Percentiles rank a stretch among this genome's conserved stretches.
Evolutionary conservation across 2,888 invertebrate genomes (phyloP).

Genomic region (Lasioglossum zephyrum): DNA sequence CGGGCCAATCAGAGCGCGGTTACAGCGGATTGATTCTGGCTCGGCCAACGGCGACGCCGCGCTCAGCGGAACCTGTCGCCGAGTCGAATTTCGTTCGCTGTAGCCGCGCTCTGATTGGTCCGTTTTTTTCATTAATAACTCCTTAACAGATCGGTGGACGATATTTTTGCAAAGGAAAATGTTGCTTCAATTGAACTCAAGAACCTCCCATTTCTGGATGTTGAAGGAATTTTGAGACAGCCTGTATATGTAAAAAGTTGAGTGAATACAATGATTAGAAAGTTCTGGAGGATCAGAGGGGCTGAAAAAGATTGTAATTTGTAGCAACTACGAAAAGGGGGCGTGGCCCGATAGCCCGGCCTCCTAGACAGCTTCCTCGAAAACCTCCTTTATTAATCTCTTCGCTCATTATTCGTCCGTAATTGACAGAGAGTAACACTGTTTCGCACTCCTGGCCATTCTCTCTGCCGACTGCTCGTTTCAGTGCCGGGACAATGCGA

Average conservation of each 20-base stretch:
- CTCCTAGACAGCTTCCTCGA: neutral
- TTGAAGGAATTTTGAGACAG: too few relatives aligned
- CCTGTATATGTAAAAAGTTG: neutral
- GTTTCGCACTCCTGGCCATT: conserved; percentile 30
- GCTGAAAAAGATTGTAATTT: neutral
- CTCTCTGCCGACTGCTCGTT: conserved; percentile 10
- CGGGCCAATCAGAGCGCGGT: too few relatives aligned
- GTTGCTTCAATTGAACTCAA: too few relatives aligned
- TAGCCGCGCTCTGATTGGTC: too few relatives aligned
- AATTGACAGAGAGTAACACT: conserved; percentile 34
- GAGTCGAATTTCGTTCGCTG: too few relatives aligned
- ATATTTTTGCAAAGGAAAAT: too few relatives aligned
- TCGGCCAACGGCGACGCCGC: too few relatives aligned
- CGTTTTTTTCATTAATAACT: too few relatives aligned
- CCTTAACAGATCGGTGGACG: too few relatives aligned
- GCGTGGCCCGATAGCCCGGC: conserved; percentile 6
- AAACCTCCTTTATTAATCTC: conserved; percentile 28
- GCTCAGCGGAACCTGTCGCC: too few relatives aligned
- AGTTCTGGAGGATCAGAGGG: neutral
- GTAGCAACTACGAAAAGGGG: neutral
- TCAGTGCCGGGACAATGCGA: conserved; percentile 17
- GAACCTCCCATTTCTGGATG: too few relatives aligned
- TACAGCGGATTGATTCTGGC: too few relatives aligned
- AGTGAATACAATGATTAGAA: neutral
- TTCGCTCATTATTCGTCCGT: conserved; percentile 26